Percentiles rank a stretch among this genome's conserved stretches.
Evolutionary conservation across 1,140 invertebrate genomes (phyloP).

Genomic region (Trialeurodes vaporariorum): DNA sequence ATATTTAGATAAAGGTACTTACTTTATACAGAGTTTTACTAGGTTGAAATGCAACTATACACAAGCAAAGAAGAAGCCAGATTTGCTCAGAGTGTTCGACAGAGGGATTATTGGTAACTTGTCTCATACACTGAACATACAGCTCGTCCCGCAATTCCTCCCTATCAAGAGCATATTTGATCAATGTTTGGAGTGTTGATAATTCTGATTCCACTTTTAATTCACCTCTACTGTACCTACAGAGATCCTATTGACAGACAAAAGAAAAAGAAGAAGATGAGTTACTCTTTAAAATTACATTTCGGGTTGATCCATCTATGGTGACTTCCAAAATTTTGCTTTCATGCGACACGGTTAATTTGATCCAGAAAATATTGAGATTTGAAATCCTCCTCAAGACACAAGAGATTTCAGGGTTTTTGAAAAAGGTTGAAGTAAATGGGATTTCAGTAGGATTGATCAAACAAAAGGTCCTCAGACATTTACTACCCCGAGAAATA

Average conservation of each 20-base stretch:
- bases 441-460: too few species aligned
- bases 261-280: too few species aligned
- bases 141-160: slow-evolving; percentile 84
- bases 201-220: slow-evolving; percentile 70
- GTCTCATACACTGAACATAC: slow-evolving; percentile 74
- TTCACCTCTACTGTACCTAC: slow-evolving; percentile 75
- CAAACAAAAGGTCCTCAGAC: too few species aligned
- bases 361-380: too few species aligned
- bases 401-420: too few species aligned
- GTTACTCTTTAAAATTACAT: too few species aligned
- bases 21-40: slow-evolving; percentile 73
- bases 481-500: too few species aligned
- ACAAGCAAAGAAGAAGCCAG: slow-evolving; percentile 80
- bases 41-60: slow-evolving; percentile 83
- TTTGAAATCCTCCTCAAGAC: too few species aligned
- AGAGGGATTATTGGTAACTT: slow-evolving; percentile 44
- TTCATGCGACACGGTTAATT: too few species aligned
- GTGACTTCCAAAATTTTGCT: too few species aligned
- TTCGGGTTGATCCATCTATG: too few species aligned
- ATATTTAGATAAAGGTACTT: slow-evolving; percentile 16
- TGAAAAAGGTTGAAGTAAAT: too few species aligned
- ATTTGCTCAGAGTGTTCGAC: slow-evolving; percentile 42
- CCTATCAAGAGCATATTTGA: slow-evolving; percentile 71
- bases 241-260: slow-evolving; percentile 53
- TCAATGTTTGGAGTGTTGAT: slow-evolving; percentile 68